Percentiles rank a stretch among this genome's conserved stretches.
Evolutionary conservation across 2,888 invertebrate genomes (phyloP).

Genomic region (Stenodema calcarata): DNA sequence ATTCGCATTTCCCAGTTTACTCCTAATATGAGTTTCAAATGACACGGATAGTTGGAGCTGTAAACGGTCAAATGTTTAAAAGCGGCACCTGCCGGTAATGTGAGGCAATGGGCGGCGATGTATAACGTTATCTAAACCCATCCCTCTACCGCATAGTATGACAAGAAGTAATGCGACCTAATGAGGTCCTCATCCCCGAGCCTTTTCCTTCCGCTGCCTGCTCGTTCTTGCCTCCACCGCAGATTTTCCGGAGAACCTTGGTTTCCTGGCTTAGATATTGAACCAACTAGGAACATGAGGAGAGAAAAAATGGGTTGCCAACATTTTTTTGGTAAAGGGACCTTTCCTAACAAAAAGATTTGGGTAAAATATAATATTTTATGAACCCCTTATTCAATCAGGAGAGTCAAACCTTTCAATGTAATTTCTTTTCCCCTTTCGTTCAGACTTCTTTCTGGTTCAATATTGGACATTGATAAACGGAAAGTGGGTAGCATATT

Average conservation of each 20-base stretch:
- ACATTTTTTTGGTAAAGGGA: too few relatives aligned
- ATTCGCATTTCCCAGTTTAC: neutral
- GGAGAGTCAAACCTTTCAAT: too few relatives aligned
- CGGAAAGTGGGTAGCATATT: too few relatives aligned
- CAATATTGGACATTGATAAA: too few relatives aligned
- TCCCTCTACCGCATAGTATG: neutral
- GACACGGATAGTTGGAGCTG: conserved; percentile 25
- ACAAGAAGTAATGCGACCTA: conserved; percentile 32
- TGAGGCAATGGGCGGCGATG: neutral
- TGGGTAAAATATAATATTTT: too few relatives aligned
- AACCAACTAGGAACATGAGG: too few relatives aligned
- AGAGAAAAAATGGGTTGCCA: too few relatives aligned
- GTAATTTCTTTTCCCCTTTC: too few relatives aligned
- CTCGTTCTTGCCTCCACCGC: neutral
- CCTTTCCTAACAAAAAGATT: too few relatives aligned
- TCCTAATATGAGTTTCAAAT: neutral
- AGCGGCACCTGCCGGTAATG: conserved; percentile 26
- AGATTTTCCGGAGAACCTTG: neutral
- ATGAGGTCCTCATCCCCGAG: conserved; percentile 22
- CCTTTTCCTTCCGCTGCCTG: neutral
- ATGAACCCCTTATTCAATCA: too few relatives aligned
- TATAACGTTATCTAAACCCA: conserved; percentile 3
- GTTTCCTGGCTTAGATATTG: neutral
- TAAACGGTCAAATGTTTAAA: neutral
- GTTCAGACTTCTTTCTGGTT: too few relatives aligned